Evolutionary conservation across 1,140 invertebrate genomes (phyloP).

Genomic region (Agrypnia vestita): DNA sequence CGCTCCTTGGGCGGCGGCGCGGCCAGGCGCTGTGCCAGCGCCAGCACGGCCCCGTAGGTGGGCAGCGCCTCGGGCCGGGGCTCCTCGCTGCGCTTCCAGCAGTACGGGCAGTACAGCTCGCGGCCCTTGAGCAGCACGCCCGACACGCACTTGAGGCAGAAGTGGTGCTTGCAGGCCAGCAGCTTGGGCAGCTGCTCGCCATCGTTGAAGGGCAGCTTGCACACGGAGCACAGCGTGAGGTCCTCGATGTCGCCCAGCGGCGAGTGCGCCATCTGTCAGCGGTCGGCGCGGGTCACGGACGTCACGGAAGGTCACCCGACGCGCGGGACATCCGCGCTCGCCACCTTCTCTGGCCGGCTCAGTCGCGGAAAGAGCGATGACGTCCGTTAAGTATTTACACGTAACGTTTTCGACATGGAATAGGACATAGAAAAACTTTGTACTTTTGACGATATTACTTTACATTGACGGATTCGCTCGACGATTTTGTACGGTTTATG

Average conservation of each 20-base stretch:
- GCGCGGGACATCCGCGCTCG: constrained; percentile 1
- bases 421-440: constrained; percentile 54
- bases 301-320: not conserved
- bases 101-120: constrained; percentile 80
- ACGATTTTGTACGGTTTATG: constrained; percentile 43
- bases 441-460: constrained; percentile 50
- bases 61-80: constrained; percentile 78
- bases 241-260: constrained; percentile 79
- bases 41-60: constrained; percentile 78
- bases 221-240: constrained; percentile 80
- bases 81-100: constrained; percentile 79
- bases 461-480: constrained; percentile 47
- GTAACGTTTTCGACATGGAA: constrained; percentile 52
- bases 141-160: constrained; percentile 82
- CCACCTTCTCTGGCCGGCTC: not conserved
- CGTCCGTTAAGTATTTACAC: constrained; percentile 47
- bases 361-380: not conserved
- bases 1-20: constrained; percentile 31
- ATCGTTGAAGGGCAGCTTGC: constrained; percentile 81
- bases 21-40: constrained; percentile 76
- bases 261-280: constrained; percentile 67
- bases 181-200: constrained; percentile 80
- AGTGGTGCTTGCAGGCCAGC: constrained; percentile 83
- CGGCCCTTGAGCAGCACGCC: constrained; percentile 77
- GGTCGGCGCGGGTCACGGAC: not conserved